phyloP scores from a whole-genome alignment of 2,797 vertebrate species.

The Urosaurus nigricauda region DNA sequence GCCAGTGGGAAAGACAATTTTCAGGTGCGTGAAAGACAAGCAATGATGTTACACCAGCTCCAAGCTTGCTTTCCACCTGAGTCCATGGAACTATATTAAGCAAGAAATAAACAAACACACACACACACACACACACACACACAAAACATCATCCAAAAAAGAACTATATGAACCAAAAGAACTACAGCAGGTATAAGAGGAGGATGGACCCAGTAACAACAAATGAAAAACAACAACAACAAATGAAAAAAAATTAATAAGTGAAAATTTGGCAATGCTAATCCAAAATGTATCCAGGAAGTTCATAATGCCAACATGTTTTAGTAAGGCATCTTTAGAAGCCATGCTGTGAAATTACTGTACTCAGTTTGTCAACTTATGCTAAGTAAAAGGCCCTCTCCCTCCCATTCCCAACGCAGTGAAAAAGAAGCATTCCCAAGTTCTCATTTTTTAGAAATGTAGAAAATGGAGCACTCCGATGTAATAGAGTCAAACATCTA shows the following conservation, averaged over 20 bases:
- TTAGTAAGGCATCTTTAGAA: conserved; percentile 57
- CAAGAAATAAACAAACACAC: background rate
- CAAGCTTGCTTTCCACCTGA: conserved; percentile 50
- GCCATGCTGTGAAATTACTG: conserved; percentile 46
- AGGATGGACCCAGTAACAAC: background rate
- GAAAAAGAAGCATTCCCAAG: conserved; percentile 12
- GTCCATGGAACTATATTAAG: conserved; percentile 53
- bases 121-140: no score
- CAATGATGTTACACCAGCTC: conserved; percentile 40
- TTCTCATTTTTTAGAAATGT: background rate
- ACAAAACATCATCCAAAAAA: conserved; percentile 47
- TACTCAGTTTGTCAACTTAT: conserved; percentile 62
- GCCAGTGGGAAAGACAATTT: conserved; percentile 59
- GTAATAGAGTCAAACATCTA: background rate
- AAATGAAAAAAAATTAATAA: conserved; percentile 22
- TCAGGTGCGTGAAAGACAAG: conserved; percentile 55
- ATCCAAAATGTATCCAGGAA: conserved; percentile 6
- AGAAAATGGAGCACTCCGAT: background rate
- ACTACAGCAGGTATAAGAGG: background rate
- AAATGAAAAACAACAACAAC: background rate
- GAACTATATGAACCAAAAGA: conserved; percentile 36
- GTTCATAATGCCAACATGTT: background rate
- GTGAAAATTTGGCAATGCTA: conserved; percentile 37
- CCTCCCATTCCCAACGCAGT: conserved; percentile 58
- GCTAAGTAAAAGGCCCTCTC: conserved; percentile 74